Evolutionary conservation across 1,140 invertebrate genomes (phyloP), one percentile per base, ranked within the genome.

Genomic region (Mercenaria mercenaria): DNA sequence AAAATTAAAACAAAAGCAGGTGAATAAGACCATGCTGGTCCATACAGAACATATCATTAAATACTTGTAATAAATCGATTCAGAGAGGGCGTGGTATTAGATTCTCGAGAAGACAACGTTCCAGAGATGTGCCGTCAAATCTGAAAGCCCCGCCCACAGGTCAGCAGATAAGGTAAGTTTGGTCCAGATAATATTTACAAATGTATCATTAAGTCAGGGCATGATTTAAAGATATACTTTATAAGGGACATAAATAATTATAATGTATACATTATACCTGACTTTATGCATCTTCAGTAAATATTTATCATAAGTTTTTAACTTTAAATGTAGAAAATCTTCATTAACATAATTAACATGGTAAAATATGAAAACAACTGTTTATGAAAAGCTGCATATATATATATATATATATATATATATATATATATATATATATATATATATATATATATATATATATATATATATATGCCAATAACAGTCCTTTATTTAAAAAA

Each of bases 161-260:
- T 47, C 74, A 77, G 74, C 39, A 77, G 26, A 34, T 77, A 13
- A 77, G 74, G 74, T 77, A 29, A 77, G 41, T 29, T 15, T 23
- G 23, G 10, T 11, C 11, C 37, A 3, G n/a, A n/a, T n/a, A n/a
- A n/a, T n/a, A n/a, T n/a, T n/a, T n/a, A n/a, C n/a, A n/a, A n/a
- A n/a, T n/a, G n/a, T n/a, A n/a, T n/a, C n/a, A n/a, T n/a, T n/a
- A n/a, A n/a, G n/a, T n/a, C n/a, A n/a, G n/a, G n/a, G n/a, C n/a
- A n/a, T n/a, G n/a, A n/a, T n/a, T n/a, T n/a, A n/a, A n/a, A n/a
- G n/a, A n/a, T n/a, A n/a, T n/a, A n/a, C n/a, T n/a, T n/a, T n/a
- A n/a, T n/a, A 2, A 39, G 32, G 6, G 13, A 69, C 8, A n/a
- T n/a, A 61, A 10, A 67, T 11, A 29, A 67, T 4, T 67, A 32